phyloP scores from a whole-genome alignment of 1,140 invertebrate genomes.

The Neuroterus valhalla region DNA sequence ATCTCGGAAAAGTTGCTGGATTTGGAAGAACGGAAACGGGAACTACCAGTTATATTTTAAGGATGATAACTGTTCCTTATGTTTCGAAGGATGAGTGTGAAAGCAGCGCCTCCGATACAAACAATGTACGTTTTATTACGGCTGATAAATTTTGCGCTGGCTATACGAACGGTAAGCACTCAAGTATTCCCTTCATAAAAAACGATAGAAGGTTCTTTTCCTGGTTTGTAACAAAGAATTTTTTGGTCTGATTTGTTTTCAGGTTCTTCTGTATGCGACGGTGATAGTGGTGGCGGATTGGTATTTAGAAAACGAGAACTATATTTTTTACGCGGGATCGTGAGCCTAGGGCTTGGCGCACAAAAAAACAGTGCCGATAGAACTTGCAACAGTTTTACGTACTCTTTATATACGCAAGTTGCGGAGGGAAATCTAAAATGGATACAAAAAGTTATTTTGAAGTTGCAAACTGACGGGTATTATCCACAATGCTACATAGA shows the following conservation, averaged over 20 bases:
- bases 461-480: constrained; percentile 48
- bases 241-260: constrained; percentile 40
- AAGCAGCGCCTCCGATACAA: constrained; percentile 31
- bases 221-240: constrained; percentile 25
- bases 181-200: constrained; percentile 18
- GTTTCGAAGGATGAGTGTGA: constrained; percentile 57
- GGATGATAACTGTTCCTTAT: constrained; percentile 63
- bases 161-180: constrained; percentile 65
- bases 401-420: constrained; percentile 68
- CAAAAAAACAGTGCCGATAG: constrained; percentile 42
- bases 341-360: constrained; percentile 64
- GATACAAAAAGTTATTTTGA: constrained; percentile 63
- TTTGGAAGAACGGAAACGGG: constrained; percentile 66
- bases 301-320: constrained; percentile 57
- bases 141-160: constrained; percentile 71
- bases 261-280: constrained; percentile 71
- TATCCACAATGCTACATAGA: constrained; percentile 48
- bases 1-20: constrained; percentile 65
- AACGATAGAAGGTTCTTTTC: constrained; percentile 16
- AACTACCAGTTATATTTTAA: constrained; percentile 58
- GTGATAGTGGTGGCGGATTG: constrained; percentile 71
- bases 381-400: constrained; percentile 61
- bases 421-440: constrained; percentile 61
- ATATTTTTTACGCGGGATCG: constrained; percentile 69
- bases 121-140: constrained; percentile 59